Evolutionary conservation across 2,888 invertebrate genomes (phyloP).

Genomic region (Pteria penguin): DNA sequence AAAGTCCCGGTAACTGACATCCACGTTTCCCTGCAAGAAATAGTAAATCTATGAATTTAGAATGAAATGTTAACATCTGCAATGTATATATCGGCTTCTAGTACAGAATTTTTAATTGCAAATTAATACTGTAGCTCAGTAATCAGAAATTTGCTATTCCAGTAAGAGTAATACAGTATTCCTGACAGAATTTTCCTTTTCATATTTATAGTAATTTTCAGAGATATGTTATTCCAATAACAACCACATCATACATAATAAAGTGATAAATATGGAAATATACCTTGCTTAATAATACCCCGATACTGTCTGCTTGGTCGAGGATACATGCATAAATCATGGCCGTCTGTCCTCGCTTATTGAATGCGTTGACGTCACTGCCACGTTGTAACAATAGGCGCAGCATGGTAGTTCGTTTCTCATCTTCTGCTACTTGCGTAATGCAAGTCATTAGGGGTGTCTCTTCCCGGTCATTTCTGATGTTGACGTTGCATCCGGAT

Average conservation of each 20-base stretch:
- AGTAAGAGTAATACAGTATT: too few species aligned
- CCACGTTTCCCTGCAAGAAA: slow-evolving; percentile 40
- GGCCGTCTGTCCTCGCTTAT: slow-evolving; percentile 54
- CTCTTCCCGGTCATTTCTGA: slow-evolving; percentile 48
- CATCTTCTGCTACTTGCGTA: slow-evolving; percentile 43
- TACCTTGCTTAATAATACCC: slow-evolving; percentile 53
- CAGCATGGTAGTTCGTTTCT: slow-evolving; percentile 40
- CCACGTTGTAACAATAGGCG: slow-evolving; percentile 46
- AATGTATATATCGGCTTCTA: too few species aligned
- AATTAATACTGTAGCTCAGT: too few species aligned
- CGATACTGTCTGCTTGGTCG: slow-evolving; percentile 50
- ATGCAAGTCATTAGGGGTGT: slow-evolving; percentile 57
- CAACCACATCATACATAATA: too few species aligned
- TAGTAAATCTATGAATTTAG: neutral
- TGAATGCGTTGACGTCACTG: slow-evolving; percentile 56
- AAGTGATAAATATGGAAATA: too few species aligned
- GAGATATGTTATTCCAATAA: too few species aligned
- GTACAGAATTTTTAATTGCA: too few species aligned
- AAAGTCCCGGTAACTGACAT: slow-evolving; percentile 47
- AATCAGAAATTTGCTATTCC: too few species aligned
- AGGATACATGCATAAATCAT: slow-evolving; percentile 59
- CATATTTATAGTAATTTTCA: too few species aligned
- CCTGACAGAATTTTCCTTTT: too few species aligned
- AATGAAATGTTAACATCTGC: too few species aligned
- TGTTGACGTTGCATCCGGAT: slow-evolving; percentile 52